phyloP scores from a whole-genome alignment of 2,113 vertebrate genomes.

The Eudyptes chrysolophus region DNA sequence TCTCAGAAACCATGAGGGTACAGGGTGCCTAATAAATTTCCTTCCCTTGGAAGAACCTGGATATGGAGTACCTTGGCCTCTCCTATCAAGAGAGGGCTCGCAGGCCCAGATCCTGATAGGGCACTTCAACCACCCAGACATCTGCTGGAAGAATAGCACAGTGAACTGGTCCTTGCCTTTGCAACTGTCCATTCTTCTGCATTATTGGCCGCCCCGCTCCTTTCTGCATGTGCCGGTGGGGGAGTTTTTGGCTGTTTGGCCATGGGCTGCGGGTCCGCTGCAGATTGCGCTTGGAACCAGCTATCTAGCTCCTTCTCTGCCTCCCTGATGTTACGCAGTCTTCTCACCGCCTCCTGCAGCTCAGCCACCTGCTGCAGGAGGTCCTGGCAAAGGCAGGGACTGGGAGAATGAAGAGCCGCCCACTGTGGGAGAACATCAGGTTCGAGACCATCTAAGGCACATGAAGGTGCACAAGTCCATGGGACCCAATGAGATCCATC shows the following conservation, averaged over 20 bases:
- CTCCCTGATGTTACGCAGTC: too few species aligned
- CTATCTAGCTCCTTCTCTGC: too few species aligned
- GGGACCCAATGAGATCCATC: neutral
- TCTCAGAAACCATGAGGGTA: neutral
- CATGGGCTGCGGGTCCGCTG: too few species aligned
- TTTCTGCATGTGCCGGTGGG: too few species aligned
- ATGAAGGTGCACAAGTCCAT: neutral
- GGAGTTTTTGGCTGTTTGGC: too few species aligned
- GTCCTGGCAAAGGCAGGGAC: neutral
- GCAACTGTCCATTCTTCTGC: too few species aligned
- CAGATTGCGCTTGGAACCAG: too few species aligned
- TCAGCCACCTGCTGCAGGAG: too few species aligned
- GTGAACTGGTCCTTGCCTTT: neutral
- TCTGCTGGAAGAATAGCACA: neutral
- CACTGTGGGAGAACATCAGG: neutral
- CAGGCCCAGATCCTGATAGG: neutral
- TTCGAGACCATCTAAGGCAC: neutral
- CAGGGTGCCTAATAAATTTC: neutral
- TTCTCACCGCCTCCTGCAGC: too few species aligned
- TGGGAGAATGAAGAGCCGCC: neutral
- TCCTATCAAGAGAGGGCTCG: neutral
- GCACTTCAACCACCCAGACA: neutral
- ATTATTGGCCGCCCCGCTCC: too few species aligned
- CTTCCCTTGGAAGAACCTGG: neutral
- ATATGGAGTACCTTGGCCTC: neutral